phyloP scores from a whole-genome alignment of 2,888 invertebrate species.

The Drosophila paracracens region DNA sequence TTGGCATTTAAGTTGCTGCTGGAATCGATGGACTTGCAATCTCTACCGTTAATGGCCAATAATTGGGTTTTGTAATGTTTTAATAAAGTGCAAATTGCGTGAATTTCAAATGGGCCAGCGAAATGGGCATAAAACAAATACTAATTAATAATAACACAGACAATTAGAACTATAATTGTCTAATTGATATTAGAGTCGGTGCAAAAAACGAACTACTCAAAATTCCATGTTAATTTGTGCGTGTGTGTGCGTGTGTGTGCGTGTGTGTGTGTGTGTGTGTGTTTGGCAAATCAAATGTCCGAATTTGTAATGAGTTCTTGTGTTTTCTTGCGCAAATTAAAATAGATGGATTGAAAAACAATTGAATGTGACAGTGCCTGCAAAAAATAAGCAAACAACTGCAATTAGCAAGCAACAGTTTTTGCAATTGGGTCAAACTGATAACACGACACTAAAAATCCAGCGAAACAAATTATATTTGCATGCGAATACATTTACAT shows the following conservation, averaged over 20 bases:
- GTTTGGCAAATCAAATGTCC: neutral
- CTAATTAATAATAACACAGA: neutral
- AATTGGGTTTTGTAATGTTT: neutral
- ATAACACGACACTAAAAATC: neutral
- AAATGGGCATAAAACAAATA: neutral
- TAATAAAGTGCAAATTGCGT: constrained; percentile 1
- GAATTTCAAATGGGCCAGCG: neutral
- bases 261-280: neutral
- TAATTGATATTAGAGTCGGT: neutral
- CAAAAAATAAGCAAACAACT: neutral
- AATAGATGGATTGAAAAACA: neutral
- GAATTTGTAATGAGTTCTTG: constrained; percentile 4
- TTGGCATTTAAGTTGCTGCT: neutral
- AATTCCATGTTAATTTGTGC: neutral
- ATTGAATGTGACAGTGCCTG: constrained; percentile 6
- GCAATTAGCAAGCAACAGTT: constrained; percentile 13
- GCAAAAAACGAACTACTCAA: neutral
- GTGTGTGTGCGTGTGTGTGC: no score
- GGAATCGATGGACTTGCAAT: neutral
- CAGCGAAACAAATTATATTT: neutral
- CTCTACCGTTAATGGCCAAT: neutral
- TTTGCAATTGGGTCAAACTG: constrained; percentile 5
- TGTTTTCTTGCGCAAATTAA: neutral
- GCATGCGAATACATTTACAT: neutral
- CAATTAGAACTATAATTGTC: neutral